A percentile compares a stretch with the other conserved stretches of the same genome.
Conservation (phyloP, 1,140 invertebrate genomes). For the Drosophila baimaii region DNA sequence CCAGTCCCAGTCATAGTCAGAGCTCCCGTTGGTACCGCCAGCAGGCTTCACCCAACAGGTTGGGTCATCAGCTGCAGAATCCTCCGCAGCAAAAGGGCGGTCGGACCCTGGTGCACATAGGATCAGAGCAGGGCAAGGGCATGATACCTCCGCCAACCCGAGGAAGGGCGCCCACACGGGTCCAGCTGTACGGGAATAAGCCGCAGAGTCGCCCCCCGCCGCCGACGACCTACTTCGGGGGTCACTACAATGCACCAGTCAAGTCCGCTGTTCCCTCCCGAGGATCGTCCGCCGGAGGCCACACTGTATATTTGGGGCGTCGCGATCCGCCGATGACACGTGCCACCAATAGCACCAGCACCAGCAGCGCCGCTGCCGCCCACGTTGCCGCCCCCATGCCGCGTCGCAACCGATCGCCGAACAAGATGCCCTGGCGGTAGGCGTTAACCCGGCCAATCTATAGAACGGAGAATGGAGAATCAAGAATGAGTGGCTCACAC, state of each 20-base stretch:
- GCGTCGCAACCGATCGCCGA: conserved; percentile 80
- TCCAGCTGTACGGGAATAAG: conserved; percentile 64
- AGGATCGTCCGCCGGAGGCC: conserved; percentile 21
- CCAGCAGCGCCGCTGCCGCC: conserved; percentile 20
- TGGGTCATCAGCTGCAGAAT: conserved; percentile 14
- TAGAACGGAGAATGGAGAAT: conserved; percentile 21
- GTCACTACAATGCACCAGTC: conserved; percentile 70
- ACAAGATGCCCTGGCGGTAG: conserved; percentile 82
- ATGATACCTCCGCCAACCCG: conserved; percentile 33
- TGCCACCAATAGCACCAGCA: conserved; percentile 19
- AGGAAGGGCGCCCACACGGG: conserved; percentile 64
- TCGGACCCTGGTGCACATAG: conserved; percentile 74
- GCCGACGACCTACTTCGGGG: conserved; percentile 63
- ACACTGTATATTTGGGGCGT: conserved; percentile 68
- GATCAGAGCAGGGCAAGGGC: conserved; percentile 51
- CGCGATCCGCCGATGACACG: conserved; percentile 53
- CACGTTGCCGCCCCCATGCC: conserved; percentile 43
- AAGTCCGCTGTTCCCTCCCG: background rate
- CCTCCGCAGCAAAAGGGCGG: conserved; percentile 32
- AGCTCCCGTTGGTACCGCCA: conserved; percentile 43
- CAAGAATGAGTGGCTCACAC: conserved; percentile 28
- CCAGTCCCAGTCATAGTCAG: conserved; percentile 14
- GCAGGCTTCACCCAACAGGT: conserved; percentile 40
- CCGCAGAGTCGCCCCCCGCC: conserved; percentile 38
- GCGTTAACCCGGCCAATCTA: conserved; percentile 20